These are phyloP conservation scores for Heterochromis multidens DNA, from an alignment of 2,113 vertebrate species.

Conservation along the genomic window DNA sequence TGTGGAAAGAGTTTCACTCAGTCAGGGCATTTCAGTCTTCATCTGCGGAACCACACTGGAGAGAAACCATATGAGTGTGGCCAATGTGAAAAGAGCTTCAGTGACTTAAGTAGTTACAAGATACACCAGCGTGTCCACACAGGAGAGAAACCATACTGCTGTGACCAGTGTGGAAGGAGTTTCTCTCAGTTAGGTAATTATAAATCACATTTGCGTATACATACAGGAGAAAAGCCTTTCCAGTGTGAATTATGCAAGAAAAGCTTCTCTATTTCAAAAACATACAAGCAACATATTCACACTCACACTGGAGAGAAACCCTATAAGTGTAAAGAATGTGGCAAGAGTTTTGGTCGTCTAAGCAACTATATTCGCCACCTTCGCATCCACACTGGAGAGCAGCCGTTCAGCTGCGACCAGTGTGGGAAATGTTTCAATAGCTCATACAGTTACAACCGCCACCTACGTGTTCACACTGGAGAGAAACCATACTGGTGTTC, in stretches of 20 bases:
- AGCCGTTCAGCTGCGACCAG: slow-evolving; percentile 19
- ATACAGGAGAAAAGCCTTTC: slow-evolving; percentile 27
- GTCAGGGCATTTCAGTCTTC: slow-evolving; percentile 26
- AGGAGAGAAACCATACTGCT: slow-evolving; percentile 32
- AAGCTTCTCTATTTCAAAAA: slow-evolving; percentile 31
- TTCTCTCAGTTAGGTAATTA: slow-evolving; percentile 31
- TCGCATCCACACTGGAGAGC: slow-evolving; percentile 32
- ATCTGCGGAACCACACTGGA: slow-evolving; percentile 37
- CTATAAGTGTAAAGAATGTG: slow-evolving; percentile 22
- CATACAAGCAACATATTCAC: slow-evolving; percentile 14
- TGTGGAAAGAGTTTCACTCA: slow-evolving; percentile 44
- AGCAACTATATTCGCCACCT: slow-evolving; percentile 30
- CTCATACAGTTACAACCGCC: slow-evolving; percentile 24
- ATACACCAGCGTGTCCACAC: slow-evolving; percentile 32
- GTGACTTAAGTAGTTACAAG: slow-evolving; percentile 15
- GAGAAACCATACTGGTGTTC: slow-evolving; percentile 50
- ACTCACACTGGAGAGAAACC: slow-evolving; percentile 33
- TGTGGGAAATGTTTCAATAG: slow-evolving; percentile 34
- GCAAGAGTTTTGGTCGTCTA: slow-evolving; percentile 10
- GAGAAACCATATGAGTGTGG: slow-evolving; percentile 26
- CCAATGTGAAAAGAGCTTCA: slow-evolving; percentile 22
- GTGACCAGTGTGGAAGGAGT: slow-evolving; percentile 24
- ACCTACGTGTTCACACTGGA: slow-evolving; percentile 23
- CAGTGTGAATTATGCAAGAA: slow-evolving; percentile 22
- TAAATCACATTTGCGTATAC: slow-evolving; percentile 30